Percentiles rank a stretch among this genome's conserved stretches.
Evolutionary conservation across 2,888 invertebrate species (phyloP).

Genomic region (Pristionchus exspectatus): DNA sequence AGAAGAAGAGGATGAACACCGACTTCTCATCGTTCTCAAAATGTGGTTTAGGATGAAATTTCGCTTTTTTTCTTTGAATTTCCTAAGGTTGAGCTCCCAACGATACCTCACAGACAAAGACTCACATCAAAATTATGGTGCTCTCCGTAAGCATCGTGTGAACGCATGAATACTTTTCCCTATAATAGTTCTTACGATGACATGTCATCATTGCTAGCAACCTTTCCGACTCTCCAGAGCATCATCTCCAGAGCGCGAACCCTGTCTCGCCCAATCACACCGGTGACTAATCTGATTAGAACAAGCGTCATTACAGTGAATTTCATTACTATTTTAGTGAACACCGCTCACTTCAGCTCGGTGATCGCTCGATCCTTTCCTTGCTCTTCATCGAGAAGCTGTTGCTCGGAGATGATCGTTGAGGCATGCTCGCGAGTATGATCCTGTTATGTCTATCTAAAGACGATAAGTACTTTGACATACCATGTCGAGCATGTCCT

Average conservation of each 20-base stretch:
- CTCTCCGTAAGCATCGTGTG: conserved; percentile 65
- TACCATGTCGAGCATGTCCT: conserved; percentile 67
- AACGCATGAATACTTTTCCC: conserved; percentile 82
- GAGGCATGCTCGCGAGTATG: conserved; percentile 21
- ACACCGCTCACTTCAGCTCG: conserved; percentile 17
- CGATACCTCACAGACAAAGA: no score
- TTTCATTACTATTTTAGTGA: no score
- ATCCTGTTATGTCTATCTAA: not conserved
- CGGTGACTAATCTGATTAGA: conserved; percentile 21
- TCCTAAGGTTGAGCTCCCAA: no score
- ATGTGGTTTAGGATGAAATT: no score
- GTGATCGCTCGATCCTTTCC: not conserved
- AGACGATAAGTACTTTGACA: not conserved
- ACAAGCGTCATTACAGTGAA: no score
- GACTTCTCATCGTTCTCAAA: conserved; percentile 84
- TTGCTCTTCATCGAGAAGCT: not conserved
- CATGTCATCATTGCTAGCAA: conserved; percentile 84
- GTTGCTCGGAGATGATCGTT: conserved; percentile 16
- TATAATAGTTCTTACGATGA: not conserved
- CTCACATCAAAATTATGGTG: conserved; percentile 59
- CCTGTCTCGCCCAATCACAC: conserved; percentile 88
- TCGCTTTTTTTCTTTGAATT: no score
- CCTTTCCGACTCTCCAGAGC: conserved; percentile 97
- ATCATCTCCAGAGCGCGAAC: conserved; percentile 96
- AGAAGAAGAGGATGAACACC: conserved; percentile 87